A percentile compares a stretch with the other conserved stretches of the same genome.
phyloP scores from a whole-genome alignment of 2,113 vertebrate species.

The Barbus barbus region DNA sequence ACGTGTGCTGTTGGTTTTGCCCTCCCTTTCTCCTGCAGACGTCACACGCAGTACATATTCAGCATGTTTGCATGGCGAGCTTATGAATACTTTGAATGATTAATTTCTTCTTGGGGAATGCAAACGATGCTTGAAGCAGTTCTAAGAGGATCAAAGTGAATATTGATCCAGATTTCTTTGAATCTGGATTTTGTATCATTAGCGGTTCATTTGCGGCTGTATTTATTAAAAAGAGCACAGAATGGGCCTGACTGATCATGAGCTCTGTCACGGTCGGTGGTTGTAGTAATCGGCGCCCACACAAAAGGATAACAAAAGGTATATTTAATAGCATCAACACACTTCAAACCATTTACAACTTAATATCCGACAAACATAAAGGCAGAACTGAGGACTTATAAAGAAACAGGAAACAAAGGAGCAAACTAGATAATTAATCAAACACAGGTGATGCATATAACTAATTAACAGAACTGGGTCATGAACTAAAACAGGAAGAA shows the following conservation, averaged over 20 bases:
- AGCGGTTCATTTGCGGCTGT: not conserved
- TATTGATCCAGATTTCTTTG: not conserved
- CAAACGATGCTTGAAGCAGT: not conserved
- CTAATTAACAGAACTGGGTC: no score
- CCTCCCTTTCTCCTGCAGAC: not conserved
- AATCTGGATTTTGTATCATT: slow-evolving; percentile 39
- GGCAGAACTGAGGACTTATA: no score
- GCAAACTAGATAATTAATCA: no score
- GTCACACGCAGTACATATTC: not conserved
- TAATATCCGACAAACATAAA: no score
- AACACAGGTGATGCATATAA: no score
- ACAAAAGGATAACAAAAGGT: no score
- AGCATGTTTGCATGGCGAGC: not conserved
- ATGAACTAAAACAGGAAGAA: no score
- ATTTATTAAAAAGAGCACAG: not conserved
- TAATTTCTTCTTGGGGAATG: not conserved
- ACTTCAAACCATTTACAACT: no score
- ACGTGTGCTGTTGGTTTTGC: not conserved
- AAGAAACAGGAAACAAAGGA: no score
- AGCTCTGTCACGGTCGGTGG: no score
- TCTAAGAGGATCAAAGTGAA: slow-evolving; percentile 35
- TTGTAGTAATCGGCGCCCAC: no score
- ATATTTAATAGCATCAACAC: no score
- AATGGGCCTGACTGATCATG: not conserved
- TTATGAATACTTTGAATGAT: slow-evolving; percentile 31